These are phyloP conservation scores for Arbacia lixula DNA, from an alignment of 53 echinoderm and acorn worm species.

Conservation along the genomic window DNA sequence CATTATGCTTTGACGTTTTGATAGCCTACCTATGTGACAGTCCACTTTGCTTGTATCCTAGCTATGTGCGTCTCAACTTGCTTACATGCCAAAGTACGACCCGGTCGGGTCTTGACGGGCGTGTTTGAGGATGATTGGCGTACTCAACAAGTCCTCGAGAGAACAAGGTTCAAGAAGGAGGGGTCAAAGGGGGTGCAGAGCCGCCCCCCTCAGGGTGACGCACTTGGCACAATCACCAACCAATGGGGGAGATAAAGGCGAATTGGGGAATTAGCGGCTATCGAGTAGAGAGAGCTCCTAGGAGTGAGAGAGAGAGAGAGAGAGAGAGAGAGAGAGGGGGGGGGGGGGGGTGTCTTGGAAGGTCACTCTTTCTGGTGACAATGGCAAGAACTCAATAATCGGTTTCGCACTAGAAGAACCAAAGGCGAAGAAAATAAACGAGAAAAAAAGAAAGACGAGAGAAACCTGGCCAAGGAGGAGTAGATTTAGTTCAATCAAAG, in stretches of 20 bases:
- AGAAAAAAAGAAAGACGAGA: no score
- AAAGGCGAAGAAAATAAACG: no score
- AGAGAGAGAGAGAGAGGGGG: no score
- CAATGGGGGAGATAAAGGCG: slow-evolving; percentile 22
- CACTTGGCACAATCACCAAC: slow-evolving; percentile 18
- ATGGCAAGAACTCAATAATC: no score
- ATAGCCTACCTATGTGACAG: not conserved
- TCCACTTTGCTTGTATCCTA: not conserved
- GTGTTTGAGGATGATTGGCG: slow-evolving; percentile 39
- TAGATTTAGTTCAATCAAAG: no score
- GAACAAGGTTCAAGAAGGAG: slow-evolving; percentile 32
- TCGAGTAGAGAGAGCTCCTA: slow-evolving; percentile 32
- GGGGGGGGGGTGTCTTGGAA: no score
- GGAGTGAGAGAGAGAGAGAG: slow-evolving; percentile 6
- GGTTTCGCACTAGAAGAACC: no score
- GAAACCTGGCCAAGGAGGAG: no score
- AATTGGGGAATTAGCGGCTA: slow-evolving; percentile 22
- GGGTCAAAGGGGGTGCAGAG: slow-evolving; percentile 40
- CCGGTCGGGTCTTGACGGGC: slow-evolving; percentile 18
- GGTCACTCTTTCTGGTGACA: no score
- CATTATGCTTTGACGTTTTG: no score
- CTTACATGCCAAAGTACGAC: no score
- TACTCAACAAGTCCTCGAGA: slow-evolving; percentile 19
- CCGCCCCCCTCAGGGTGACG: slow-evolving; percentile 32
- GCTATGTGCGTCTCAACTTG: not conserved